These are phyloP conservation scores for Pseudeuparius sepicola DNA, from an alignment of 2,888 invertebrate species.

Conservation along the genomic window DNA sequence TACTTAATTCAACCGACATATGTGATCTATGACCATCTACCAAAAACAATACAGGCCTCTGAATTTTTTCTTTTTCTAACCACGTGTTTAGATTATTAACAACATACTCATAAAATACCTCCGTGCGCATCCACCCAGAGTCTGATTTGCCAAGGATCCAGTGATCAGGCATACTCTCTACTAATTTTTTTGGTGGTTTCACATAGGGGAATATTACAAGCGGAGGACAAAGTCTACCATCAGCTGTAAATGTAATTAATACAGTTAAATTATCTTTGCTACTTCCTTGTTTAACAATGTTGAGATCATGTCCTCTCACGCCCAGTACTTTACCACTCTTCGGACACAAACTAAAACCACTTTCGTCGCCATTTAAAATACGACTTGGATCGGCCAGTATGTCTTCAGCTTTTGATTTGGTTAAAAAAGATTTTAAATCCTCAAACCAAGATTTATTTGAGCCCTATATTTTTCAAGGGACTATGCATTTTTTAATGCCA, in stretches of 20 bases:
- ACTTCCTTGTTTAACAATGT: conserved; percentile 2
- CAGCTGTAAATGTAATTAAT: conserved; percentile 2
- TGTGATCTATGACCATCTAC: conserved; percentile 4
- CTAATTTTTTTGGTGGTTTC: too few species aligned
- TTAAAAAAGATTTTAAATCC: conserved; percentile 1
- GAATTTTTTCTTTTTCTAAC: too few species aligned
- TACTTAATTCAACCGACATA: not conserved
- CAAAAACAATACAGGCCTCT: conserved; percentile 3
- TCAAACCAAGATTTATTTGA: conserved; percentile 5
- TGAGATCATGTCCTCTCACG: conserved; percentile 1
- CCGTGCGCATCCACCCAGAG: too few species aligned
- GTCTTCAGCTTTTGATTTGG: not conserved
- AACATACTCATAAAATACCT: too few species aligned
- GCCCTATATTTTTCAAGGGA: conserved; percentile 8
- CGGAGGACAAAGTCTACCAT: too few species aligned
- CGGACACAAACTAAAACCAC: conserved; percentile 28
- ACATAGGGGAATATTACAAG: too few species aligned
- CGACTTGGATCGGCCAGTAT: conserved; percentile 19
- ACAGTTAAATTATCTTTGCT: conserved; percentile 1
- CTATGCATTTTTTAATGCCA: conserved; percentile 4
- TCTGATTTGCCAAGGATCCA: too few species aligned
- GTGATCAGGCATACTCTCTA: too few species aligned
- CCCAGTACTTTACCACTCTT: conserved; percentile 18
- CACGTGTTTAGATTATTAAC: too few species aligned
- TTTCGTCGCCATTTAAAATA: conserved; percentile 31